Evolutionary conservation across 2,888 invertebrate species (phyloP).

Genomic region (Phorcus lineatus): DNA sequence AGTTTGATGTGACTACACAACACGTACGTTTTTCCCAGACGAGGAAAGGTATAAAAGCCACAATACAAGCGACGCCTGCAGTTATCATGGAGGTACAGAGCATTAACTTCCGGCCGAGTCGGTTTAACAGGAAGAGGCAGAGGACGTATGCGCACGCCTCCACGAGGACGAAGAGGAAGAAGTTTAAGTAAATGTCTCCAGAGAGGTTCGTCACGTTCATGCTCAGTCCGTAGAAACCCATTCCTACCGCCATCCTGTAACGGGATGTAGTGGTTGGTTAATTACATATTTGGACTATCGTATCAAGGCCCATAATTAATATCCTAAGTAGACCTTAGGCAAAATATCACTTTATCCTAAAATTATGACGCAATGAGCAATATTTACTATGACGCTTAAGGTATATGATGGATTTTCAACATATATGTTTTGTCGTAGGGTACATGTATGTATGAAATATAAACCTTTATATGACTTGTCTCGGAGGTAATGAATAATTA

Average conservation of each 20-base stretch:
- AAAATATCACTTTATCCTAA: too few species aligned
- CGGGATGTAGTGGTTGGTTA: not conserved
- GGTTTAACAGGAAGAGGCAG: slow-evolving; percentile 80
- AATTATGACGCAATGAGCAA: too few species aligned
- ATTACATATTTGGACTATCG: too few species aligned
- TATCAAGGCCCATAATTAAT: too few species aligned
- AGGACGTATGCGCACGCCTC: slow-evolving; percentile 85
- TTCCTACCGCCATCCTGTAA: slow-evolving; percentile 85
- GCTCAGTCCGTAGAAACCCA: slow-evolving; percentile 86
- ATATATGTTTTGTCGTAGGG: too few species aligned
- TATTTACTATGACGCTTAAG: too few species aligned
- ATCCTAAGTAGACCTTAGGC: too few species aligned
- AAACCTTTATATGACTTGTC: too few species aligned
- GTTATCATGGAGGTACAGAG: slow-evolving; percentile 79
- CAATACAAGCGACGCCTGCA: slow-evolving; percentile 47
- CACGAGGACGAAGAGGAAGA: slow-evolving; percentile 84
- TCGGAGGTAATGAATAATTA: too few species aligned
- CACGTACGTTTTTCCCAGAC: slow-evolving; percentile 48
- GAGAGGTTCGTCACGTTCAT: slow-evolving; percentile 85
- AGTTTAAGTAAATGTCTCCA: slow-evolving; percentile 85
- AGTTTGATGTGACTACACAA: too few species aligned
- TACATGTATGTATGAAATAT: too few species aligned
- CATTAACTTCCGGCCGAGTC: slow-evolving; percentile 83
- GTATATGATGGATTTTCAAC: too few species aligned
- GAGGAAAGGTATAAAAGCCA: slow-evolving; percentile 48